Base-by-base conservation (phyloP, 2,113 vertebrate species). In the Ginglymostoma cirratum region DNA sequence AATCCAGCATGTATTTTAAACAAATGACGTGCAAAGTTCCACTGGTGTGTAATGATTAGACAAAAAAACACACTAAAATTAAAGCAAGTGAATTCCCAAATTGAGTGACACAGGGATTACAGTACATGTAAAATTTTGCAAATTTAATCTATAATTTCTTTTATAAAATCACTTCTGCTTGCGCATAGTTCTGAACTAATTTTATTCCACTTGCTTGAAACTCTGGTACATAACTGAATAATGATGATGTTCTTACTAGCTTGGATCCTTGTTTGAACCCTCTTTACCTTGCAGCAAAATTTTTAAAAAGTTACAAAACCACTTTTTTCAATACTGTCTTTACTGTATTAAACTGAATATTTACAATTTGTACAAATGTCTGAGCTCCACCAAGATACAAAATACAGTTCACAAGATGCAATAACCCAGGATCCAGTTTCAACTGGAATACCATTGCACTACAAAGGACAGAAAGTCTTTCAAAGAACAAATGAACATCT, bases 301-400 rank as follows among this genome's bases (percentile, higher is more conserved):
- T 76, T 95, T 72, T 30, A 72, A 95, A 72, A 95, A 95, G 97
- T 96, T 97, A 98, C 97, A 97, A 98, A 98, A 98, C 12, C 97
- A 96, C 96, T 97, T 97, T 97, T 97, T 98, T 95, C 94, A 97
- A 97, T 98, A 98, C 98, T 99, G 98, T 97, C 98, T 98, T 98
- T 99, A 98, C 98, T 98, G 98, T 98, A 99, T 97, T 98, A 99
- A 99, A 98, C 97, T 98, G 98, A 97, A 98, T 98, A 99, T 99
- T 97, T 99, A 99, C 98, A 99, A 97, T 99, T 99, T 98, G 97
- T 99, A 99, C 98, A 99, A 98, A 98, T 97, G 97, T 97, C 98
- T 98, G 98, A 98, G 97, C 98, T 97, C 97, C 97, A 98, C 98
- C 97, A 98, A 98, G 98, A 98, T 97, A 98, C 98, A 97, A 98